These are phyloP conservation scores for Brachyalestes nurse DNA, from an alignment of 2,797 vertebrate genomes.

Conservation along the genomic window DNA sequence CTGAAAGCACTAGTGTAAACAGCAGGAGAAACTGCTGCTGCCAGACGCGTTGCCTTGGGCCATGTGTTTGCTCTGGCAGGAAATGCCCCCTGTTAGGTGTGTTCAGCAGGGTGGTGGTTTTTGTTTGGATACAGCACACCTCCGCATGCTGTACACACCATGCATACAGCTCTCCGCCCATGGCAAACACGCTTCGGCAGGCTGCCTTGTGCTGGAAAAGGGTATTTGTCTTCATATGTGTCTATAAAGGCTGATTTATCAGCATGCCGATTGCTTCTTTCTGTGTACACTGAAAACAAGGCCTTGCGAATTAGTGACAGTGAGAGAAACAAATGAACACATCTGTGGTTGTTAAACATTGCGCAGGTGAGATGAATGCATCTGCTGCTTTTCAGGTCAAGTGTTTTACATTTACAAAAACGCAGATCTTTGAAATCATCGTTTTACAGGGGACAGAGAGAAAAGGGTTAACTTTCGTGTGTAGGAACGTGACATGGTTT, in stretches of 20 bases:
- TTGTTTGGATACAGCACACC: slow-evolving; percentile 38
- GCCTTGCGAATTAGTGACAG: slow-evolving; percentile 12
- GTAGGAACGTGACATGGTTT: too few species aligned
- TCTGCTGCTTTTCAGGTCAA: slow-evolving; percentile 7
- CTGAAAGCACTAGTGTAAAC: slow-evolving; percentile 73
- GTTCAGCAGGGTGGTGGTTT: slow-evolving; percentile 52
- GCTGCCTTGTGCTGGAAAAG: slow-evolving; percentile 5
- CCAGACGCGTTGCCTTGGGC: slow-evolving; percentile 70
- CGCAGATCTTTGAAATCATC: neutral
- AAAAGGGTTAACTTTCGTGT: neutral
- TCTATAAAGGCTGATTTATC: slow-evolving; percentile 12
- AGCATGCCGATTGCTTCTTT: neutral
- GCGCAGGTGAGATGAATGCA: slow-evolving; percentile 9
- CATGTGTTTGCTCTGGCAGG: slow-evolving; percentile 71
- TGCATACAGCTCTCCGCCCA: slow-evolving; percentile 36
- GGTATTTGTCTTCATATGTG: slow-evolving; percentile 21
- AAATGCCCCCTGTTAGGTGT: slow-evolving; percentile 68
- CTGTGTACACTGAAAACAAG: slow-evolving; percentile 44
- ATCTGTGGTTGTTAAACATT: slow-evolving; percentile 26
- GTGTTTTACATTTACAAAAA: neutral
- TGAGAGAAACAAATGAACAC: slow-evolving; percentile 26
- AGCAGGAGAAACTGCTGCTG: slow-evolving; percentile 52
- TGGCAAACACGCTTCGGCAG: slow-evolving; percentile 9
- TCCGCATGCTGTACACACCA: slow-evolving; percentile 17
- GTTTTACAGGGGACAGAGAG: neutral